phyloP scores from a whole-genome alignment of 1,140 invertebrate genomes.

The Zophobas atratus region DNA sequence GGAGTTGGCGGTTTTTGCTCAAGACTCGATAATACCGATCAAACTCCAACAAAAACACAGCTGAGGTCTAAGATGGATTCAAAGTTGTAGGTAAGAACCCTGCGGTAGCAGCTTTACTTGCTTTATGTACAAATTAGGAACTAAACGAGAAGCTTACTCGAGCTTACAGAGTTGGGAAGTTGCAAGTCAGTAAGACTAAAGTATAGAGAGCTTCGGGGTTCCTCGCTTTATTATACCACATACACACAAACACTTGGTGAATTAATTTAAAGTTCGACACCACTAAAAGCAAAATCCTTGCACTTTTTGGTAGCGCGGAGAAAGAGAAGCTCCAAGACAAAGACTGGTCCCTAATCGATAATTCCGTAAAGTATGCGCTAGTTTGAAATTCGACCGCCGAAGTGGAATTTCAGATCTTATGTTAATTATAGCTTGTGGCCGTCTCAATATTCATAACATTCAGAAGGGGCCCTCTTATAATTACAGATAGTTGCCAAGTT shows the following conservation, averaged over 20 bases:
- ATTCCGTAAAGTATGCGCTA: conserved; percentile 17
- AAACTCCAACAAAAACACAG: conserved; percentile 32
- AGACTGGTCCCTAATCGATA: conserved; percentile 20
- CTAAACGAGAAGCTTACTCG: conserved; percentile 57
- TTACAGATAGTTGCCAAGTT: conserved; percentile 61
- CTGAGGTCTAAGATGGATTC: conserved; percentile 55
- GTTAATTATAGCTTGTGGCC: conserved; percentile 63
- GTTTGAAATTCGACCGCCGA: conserved; percentile 36
- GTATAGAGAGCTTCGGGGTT: conserved; percentile 56
- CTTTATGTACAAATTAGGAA: conserved; percentile 59
- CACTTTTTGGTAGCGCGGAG: not conserved
- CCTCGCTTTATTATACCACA: conserved; percentile 51
- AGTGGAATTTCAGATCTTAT: conserved; percentile 58
- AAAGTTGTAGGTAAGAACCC: conserved; percentile 58
- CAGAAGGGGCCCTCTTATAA: conserved; percentile 55
- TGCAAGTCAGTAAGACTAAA: conserved; percentile 59
- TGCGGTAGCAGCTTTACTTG: conserved; percentile 56
- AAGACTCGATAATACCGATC: not conserved
- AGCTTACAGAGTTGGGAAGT: conserved; percentile 58
- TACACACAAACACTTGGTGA: conserved; percentile 57
- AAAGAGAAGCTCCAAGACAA: conserved; percentile 9
- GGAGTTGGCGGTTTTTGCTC: no score
- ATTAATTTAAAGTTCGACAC: conserved; percentile 54
- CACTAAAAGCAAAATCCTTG: not conserved
- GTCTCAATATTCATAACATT: conserved; percentile 64